phyloP scores from a whole-genome alignment of 1,140 invertebrate species.

The Ceratina japonica region DNA sequence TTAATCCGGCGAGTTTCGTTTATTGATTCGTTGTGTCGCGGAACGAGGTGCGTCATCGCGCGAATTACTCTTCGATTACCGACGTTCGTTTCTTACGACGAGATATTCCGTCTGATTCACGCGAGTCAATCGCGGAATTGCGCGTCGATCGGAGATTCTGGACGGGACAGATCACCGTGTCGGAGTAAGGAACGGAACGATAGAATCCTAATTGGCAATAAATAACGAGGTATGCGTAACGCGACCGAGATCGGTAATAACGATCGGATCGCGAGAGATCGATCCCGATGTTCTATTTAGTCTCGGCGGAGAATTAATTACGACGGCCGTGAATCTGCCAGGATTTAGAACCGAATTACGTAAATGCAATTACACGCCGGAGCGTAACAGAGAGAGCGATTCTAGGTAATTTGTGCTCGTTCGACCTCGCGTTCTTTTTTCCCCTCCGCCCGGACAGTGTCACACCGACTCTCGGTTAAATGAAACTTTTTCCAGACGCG shows the following conservation, averaged over 20 bases:
- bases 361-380: slow-evolving; percentile 51
- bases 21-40: slow-evolving; percentile 19
- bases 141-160: neutral
- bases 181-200: slow-evolving; percentile 33
- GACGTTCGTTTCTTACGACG: neutral
- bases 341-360: slow-evolving; percentile 62
- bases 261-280: slow-evolving; percentile 35
- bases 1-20: neutral
- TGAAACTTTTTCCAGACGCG: slow-evolving; percentile 41
- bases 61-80: neutral
- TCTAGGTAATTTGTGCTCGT: slow-evolving; percentile 38
- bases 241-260: slow-evolving; percentile 47
- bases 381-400: slow-evolving; percentile 16
- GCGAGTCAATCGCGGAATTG: slow-evolving; percentile 6
- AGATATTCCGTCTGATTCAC: neutral
- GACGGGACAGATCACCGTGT: slow-evolving; percentile 18
- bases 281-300: slow-evolving; percentile 50
- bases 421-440: neutral
- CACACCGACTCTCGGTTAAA: slow-evolving; percentile 45
- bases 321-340: slow-evolving; percentile 54
- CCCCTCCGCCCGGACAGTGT: slow-evolving; percentile 2
- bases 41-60: neutral
- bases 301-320: slow-evolving; percentile 57
- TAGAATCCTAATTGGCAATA: slow-evolving; percentile 60
- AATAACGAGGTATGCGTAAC: slow-evolving; percentile 58